phyloP scores from a whole-genome alignment of 1,140 invertebrate genomes.

The Euwallacea fornicatus region DNA sequence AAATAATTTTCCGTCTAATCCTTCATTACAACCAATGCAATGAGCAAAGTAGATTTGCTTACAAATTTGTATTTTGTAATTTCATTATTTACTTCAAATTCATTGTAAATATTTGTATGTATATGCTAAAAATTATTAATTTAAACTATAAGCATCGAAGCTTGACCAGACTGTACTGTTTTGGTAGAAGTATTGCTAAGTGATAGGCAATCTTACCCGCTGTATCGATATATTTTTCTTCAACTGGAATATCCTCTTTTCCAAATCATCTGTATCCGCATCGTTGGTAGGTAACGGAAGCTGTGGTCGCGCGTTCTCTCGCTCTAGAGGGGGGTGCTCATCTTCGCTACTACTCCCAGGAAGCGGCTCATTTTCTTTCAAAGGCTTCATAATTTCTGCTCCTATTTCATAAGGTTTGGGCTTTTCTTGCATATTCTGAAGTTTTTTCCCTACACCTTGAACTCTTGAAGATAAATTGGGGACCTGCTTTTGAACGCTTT shows the following conservation, averaged over 20 bases:
- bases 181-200: not conserved
- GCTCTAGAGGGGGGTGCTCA: slow-evolving; percentile 24
- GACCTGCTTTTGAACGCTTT: slow-evolving; percentile 53
- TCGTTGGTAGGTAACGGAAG: not conserved
- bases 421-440: slow-evolving; percentile 42
- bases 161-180: no score
- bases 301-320: not conserved
- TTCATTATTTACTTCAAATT: no score
- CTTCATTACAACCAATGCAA: no score
- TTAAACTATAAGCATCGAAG: no score
- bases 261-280: slow-evolving; percentile 38
- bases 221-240: slow-evolving; percentile 47
- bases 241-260: slow-evolving; percentile 42
- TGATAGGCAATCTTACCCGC: slow-evolving; percentile 28
- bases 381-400: slow-evolving; percentile 40
- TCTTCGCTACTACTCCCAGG: slow-evolving; percentile 39
- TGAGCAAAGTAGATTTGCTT: no score
- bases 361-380: slow-evolving; percentile 6
- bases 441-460: slow-evolving; percentile 40
- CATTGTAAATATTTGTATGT: no score
- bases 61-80: no score
- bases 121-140: no score
- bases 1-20: no score
- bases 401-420: slow-evolving; percentile 54
- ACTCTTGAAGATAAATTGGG: slow-evolving; percentile 47